phyloP scores from a whole-genome alignment of 2,888 invertebrate species.

The Polymixis flavicincta region DNA sequence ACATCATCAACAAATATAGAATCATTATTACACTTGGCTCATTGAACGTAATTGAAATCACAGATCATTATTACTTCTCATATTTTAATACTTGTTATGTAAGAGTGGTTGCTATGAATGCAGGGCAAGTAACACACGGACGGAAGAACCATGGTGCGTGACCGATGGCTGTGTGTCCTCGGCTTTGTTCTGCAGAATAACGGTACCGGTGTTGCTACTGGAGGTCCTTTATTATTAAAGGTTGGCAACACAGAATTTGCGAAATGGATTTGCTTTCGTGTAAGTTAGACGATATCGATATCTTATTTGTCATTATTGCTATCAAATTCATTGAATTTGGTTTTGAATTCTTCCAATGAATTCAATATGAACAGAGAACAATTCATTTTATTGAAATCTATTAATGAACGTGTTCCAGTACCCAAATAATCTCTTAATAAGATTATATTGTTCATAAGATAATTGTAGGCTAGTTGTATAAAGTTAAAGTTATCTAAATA shows the following conservation, averaged over 20 bases:
- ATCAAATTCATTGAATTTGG: neutral
- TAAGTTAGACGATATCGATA: neutral
- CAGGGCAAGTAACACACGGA: conserved; percentile 78
- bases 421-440: neutral
- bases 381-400: too few relatives aligned
- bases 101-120: conserved; percentile 74
- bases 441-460: neutral
- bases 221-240: conserved; percentile 44
- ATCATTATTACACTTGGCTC: conserved; percentile 47
- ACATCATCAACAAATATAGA: conserved; percentile 55
- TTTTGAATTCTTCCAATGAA: neutral
- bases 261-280: conserved; percentile 22
- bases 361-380: neutral
- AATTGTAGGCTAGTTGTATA: neutral
- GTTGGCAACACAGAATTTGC: conserved; percentile 30
- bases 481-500: neutral
- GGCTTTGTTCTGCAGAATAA: conserved; percentile 72
- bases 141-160: conserved; percentile 81
- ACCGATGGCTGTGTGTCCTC: conserved; percentile 75
- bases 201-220: conserved; percentile 64
- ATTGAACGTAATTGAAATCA: conserved; percentile 49
- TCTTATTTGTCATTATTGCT: neutral
- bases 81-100: conserved; percentile 40
- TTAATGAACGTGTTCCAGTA: neutral
- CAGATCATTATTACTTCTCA: conserved; percentile 37